Base-by-base conservation (phyloP, 2,797 vertebrate species). In the Gallinago solitaria region DNA sequence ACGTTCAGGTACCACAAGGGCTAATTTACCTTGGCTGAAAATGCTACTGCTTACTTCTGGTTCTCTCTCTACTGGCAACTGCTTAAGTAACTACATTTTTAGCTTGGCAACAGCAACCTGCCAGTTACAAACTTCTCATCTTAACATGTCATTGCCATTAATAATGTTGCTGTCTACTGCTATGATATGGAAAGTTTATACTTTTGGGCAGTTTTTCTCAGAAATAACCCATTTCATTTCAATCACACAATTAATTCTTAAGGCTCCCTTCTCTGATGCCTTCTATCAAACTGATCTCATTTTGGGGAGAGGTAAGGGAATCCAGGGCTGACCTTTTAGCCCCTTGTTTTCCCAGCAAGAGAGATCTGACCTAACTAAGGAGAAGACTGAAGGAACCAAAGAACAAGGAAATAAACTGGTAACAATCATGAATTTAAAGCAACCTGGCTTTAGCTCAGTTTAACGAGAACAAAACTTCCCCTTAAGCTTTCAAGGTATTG, bases 21-120 rank as follows among this genome's bases (percentile, higher is more conserved):
- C 39, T 93, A 64, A 81, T 91, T 85, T 95, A n/a, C 43, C 28
- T 73, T 65, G 32, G 32, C 33, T 78, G 80, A 86, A 81, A 93
- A 64, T 5, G 5, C 41, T 84, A 23, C 35, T 77, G 37, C 69
- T 67, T 87, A 45, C 35, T 87, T 87, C 32, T 35, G 43, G 15
- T 41, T 93, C 80, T 79, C 59, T 73, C 28, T 93, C 60, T 2
- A 5, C 23, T 67, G 74, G 48, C 80, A 93, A 80, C 47, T 74
- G 76, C 60, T 86, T 53, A 70, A 94, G 33, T 45, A 73, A 83
- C 51, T n/a, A 59, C 21, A 64, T 77, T 91, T 95, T 91, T 84
- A 90, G 51, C 53, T 70, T 45, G 70, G 63, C 47, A 86, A 48
- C 63, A 74, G 67, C 51, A 89, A 88, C 43, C 54, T 43, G 81